Percentiles rank a stretch among this genome's conserved stretches.
phyloP scores from a whole-genome alignment of 2,888 invertebrate genomes.

The Busseola fusca region DNA sequence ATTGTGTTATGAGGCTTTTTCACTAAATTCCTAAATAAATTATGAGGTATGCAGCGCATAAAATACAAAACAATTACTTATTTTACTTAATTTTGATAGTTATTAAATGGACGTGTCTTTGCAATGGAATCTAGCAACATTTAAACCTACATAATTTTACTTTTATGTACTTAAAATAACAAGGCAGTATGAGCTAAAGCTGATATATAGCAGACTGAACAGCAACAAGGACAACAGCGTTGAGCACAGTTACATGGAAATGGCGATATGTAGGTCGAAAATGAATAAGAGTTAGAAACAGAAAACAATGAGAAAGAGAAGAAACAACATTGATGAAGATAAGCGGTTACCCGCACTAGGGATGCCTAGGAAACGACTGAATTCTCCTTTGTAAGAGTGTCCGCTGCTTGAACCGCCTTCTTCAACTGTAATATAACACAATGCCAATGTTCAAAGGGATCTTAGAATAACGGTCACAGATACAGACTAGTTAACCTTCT shows the following conservation, averaged over 20 bases:
- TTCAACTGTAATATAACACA: constrained; percentile 85
- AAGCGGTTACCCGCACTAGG: constrained; percentile 90
- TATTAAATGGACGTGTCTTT: constrained; percentile 9
- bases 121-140: constrained; percentile 11
- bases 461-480: constrained; percentile 43
- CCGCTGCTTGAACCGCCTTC: constrained; percentile 84
- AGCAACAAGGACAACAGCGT: constrained; percentile 46
- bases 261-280: constrained; percentile 48
- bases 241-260: constrained; percentile 50
- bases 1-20: constrained; percentile 27
- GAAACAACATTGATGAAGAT: constrained; percentile 76
- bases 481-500: constrained; percentile 43
- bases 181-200: constrained; percentile 40
- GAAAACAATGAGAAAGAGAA: constrained; percentile 63
- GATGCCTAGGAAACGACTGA: constrained; percentile 92
- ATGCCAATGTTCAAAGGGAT: constrained; percentile 72
- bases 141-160: not conserved
- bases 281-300: constrained; percentile 62
- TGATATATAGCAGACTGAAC: constrained; percentile 47
- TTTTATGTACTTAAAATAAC: constrained; percentile 20
- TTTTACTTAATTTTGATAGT: too few relatives aligned
- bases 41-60: constrained; percentile 32
- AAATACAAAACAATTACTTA: constrained; percentile 11
- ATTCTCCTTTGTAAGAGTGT: constrained; percentile 86
- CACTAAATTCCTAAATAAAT: constrained; percentile 27